phyloP scores from a whole-genome alignment of 1,140 invertebrate species.

The Diorhabda carinulata region DNA sequence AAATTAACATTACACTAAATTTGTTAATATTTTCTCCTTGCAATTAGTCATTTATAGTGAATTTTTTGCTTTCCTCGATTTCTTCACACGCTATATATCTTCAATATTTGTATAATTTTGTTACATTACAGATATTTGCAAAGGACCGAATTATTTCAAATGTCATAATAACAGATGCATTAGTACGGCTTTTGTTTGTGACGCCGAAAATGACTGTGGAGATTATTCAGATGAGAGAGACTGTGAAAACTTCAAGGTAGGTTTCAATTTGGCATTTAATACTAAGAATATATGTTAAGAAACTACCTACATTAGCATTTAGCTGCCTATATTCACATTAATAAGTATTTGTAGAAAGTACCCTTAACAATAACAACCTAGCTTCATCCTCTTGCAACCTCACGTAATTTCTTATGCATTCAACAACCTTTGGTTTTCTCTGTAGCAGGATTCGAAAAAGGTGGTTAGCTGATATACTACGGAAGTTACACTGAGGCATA shows the following conservation, averaged over 20 bases:
- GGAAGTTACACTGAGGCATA: no score
- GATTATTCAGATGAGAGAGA: slow-evolving; percentile 53
- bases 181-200: slow-evolving; percentile 48
- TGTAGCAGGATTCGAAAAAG: no score
- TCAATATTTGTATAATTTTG: not conserved
- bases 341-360: not conserved
- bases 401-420: not conserved
- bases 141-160: slow-evolving; percentile 34
- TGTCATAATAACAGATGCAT: slow-evolving; percentile 54
- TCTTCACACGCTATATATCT: not conserved
- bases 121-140: slow-evolving; percentile 16
- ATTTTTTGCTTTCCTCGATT: not conserved
- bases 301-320: not conserved
- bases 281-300: not conserved
- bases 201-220: slow-evolving; percentile 53
- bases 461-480: no score
- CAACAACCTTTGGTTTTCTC: not conserved
- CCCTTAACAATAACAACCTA: not conserved
- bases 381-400: not conserved
- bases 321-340: not conserved
- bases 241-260: slow-evolving; percentile 37
- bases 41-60: not conserved
- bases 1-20: not conserved
- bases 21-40: slow-evolving; percentile 2
- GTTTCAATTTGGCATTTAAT: slow-evolving; percentile 12